Conservation (phyloP, 2,797 vertebrate genomes). For the Luscinia megarhynchos region DNA sequence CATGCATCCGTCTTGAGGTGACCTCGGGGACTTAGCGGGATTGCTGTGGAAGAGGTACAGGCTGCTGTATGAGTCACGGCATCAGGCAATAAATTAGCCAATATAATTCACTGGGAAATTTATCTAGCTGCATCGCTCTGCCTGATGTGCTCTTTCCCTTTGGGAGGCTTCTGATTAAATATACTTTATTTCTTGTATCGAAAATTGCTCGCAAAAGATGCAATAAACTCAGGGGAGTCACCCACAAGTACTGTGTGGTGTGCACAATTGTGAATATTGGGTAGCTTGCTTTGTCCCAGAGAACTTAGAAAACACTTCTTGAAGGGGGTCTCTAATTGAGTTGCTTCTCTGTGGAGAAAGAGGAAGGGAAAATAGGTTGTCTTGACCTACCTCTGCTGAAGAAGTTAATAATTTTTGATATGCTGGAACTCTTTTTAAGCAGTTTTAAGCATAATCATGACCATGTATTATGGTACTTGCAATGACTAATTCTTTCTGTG, state of each 20-base stretch:
- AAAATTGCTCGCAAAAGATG: background rate
- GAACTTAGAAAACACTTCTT: background rate
- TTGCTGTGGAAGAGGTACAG: constrained; percentile 3
- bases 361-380: background rate
- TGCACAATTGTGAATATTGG: background rate
- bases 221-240: background rate
- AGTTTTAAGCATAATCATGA: background rate
- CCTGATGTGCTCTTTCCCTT: background rate
- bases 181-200: background rate
- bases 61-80: background rate
- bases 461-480: background rate
- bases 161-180: constrained; percentile 7
- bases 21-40: background rate
- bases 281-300: background rate
- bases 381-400: constrained; percentile 21
- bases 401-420: background rate
- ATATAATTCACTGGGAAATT: background rate
- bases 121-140: background rate
- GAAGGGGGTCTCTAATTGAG: background rate
- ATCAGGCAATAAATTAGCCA: background rate
- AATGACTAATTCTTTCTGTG: background rate
- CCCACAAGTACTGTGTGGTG: background rate
- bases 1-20: background rate
- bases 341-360: background rate
- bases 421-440: background rate